phyloP scores from a whole-genome alignment of 2,888 invertebrate genomes.

The Drosophila ustulata region DNA sequence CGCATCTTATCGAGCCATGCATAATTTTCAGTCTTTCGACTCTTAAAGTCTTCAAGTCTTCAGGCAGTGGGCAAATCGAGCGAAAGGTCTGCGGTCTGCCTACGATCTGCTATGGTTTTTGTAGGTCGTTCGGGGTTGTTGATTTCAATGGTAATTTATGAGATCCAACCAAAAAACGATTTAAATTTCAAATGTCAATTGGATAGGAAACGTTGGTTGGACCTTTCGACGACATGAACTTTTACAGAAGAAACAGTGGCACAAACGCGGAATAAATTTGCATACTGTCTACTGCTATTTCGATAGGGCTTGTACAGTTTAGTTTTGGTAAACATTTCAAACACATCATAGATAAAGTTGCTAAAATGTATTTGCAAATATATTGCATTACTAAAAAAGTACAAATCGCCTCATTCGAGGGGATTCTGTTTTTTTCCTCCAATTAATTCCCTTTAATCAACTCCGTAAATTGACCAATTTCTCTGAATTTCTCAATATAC shows the following conservation, averaged over 20 bases:
- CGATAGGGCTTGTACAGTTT: background rate
- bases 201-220: slow-evolving; percentile 24
- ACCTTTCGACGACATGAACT: slow-evolving; percentile 6
- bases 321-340: background rate
- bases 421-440: background rate
- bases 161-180: slow-evolving; percentile 37
- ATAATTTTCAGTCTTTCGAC: slow-evolving; percentile 55
- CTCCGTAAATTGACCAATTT: slow-evolving; percentile 4
- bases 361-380: background rate
- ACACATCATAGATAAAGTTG: background rate
- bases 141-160: slow-evolving; percentile 53
- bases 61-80: slow-evolving; percentile 7
- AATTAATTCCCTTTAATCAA: slow-evolving; percentile 10
- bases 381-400: no score
- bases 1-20: slow-evolving; percentile 54
- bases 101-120: slow-evolving; percentile 33
- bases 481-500: slow-evolving; percentile 12
- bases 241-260: slow-evolving; percentile 22
- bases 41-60: slow-evolving; percentile 16
- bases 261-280: slow-evolving; percentile 35
- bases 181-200: slow-evolving; percentile 60
- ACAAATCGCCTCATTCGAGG: no score
- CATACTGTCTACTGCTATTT: slow-evolving; percentile 1
- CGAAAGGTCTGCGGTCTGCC: slow-evolving; percentile 36
- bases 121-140: slow-evolving; percentile 54